Conservation (phyloP, 2,113 vertebrate genomes). For the Semnopithecus entellus region DNA sequence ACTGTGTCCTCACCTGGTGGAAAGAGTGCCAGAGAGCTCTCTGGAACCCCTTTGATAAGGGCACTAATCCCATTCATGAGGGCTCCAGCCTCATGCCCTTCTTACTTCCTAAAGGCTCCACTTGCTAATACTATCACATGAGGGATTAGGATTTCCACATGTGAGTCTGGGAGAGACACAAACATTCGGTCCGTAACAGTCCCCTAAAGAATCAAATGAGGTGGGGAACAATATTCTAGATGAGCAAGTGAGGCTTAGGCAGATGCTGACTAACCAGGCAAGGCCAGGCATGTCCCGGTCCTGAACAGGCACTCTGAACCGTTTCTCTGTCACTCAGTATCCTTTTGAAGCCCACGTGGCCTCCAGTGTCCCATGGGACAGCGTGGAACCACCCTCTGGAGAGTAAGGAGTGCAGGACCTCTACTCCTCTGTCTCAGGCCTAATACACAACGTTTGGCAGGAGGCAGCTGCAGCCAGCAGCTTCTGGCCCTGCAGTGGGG, state of each 20-base stretch:
- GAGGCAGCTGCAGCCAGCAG: not conserved
- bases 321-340: not conserved
- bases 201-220: not conserved
- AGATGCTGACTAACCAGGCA: not conserved
- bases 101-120: not conserved
- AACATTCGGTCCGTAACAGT: not conserved
- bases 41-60: not conserved
- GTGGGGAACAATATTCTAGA: not conserved
- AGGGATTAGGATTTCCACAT: not conserved
- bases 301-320: not conserved
- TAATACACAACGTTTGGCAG: not conserved
- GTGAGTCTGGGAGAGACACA: not conserved
- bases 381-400: not conserved
- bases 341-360: rapidly evolving
- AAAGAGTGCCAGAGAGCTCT: not conserved
- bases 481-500: rapidly evolving
- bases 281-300: not conserved
- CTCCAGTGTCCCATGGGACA: not conserved
- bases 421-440: not conserved
- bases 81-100: not conserved
- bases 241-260: not conserved
- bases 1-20: no score
- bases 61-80: not conserved
- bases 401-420: rapidly evolving
- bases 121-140: not conserved